Evolutionary conservation across 2,113 vertebrate genomes (phyloP), one percentile per base, ranked within the genome.

Genomic region (Leiothrix lutea): DNA sequence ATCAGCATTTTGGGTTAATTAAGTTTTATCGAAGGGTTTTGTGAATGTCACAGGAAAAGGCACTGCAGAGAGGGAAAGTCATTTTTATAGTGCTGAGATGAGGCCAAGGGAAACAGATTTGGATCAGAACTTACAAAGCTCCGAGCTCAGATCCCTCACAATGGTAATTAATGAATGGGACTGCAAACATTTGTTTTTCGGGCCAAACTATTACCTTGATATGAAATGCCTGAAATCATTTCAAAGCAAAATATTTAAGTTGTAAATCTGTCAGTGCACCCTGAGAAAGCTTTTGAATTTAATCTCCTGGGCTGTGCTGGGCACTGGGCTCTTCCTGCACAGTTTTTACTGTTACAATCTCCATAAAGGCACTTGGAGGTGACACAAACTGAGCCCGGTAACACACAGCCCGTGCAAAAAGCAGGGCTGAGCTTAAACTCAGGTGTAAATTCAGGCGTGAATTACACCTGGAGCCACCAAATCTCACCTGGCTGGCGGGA

Each of bases 131-230:
- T 44, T 38, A 3, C 1, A 10, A 3, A 40, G 33, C 70, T 58
- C 81, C 8, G 48, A 86, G 82, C 61, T 71, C 2, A 0, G 48
- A 26, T 67, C 69, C 15, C 80, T 90, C 75, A 11, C 33, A 83
- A 51, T 15, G n/a, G 44, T 38, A 93, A 96, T 90, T 93, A 92
- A 88, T 78, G 51, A 88, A 66, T 4, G 80, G 74, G 35, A 74
- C 60, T 26, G 90, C 85, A 94, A 95, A 93, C 75, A 88, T 89
- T 96, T 92, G 81, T 80, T 97, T 94, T 92, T 50, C 56, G 8
- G 72, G 61, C 82, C 86, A 84, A 88, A 64, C 45, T 23, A 74
- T 56, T 83, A 66, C 82, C 79, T 93, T 57, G 65, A 57, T 65
- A 69, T 12, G 69, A 72, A 88, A 71, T 6, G 31, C 57, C 86